Base-by-base conservation (phyloP, 2,113 vertebrate genomes). In the Petrocephalus microphthalmus region DNA sequence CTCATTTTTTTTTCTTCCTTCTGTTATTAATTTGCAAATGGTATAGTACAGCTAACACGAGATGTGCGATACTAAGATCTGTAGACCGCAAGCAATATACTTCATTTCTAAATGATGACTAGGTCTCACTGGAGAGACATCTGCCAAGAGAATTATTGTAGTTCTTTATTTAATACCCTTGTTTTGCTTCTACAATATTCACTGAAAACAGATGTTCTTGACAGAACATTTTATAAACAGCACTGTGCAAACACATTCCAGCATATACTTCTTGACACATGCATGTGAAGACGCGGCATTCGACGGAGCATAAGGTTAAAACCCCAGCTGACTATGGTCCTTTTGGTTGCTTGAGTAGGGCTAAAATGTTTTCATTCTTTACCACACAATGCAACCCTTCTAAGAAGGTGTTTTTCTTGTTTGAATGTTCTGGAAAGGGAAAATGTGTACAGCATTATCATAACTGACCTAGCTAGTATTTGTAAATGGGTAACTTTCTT, bases 171-270 rank as follows among this genome's bases (percentile, higher is more conserved):
- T 78, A 78, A 78, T 78, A 42, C 71, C 29, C 71, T 78, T 78
- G 71, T 78, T 78, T 78, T 78, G 71, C 71, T 78, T 78, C 33
- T 78, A 78, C 71, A 74, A 74, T 17, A 42, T 78, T 78, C 17
- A 19, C 33, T 78, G 71, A 42, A 78, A 78, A 42, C 71, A 78
- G 71, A 78, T 78, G 71, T 78, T 42, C 71, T 74, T 33, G 37
- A 78, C 29, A 19, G 71, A 42, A 42, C 5, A 0, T 78, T 78
- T 17, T 78, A 19, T 42, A 78, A 78, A n/a, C 33, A 78, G 17
- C 33, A 13, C 17, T 42, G 71, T 19, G 15, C 71, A 42, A 42
- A 42, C 19, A 78, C 71, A 78, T 78, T 42, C 71, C 19, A 37
- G 29, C 15, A 10, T 78, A 7, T 19, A 78, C 11, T 33, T 7